Evolutionary conservation across 2,113 vertebrate species (phyloP), one percentile per base, ranked within the genome.

Genomic region (Tyrannus savana): DNA sequence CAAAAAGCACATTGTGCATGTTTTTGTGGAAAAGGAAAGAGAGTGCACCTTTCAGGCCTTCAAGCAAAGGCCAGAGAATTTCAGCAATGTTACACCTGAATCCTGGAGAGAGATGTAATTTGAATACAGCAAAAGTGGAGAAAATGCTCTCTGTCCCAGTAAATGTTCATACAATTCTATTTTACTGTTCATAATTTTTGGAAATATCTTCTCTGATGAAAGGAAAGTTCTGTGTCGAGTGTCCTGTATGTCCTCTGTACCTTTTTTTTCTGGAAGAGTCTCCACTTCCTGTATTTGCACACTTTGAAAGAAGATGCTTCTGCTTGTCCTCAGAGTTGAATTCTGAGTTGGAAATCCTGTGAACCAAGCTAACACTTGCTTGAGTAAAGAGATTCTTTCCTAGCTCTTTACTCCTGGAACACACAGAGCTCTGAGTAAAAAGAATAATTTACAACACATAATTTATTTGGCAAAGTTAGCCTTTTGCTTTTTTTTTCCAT

Each of bases 391-490:
- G 19, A 73, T 95, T 63, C 71, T 95, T 91, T 94, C 71, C 89
- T 89, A 80, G 59, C 21, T 87, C 41, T 89, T 82, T 85, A 77
- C 55, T 91, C 66, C 33, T 71, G 84, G 78, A 78, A 90, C 41
- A 33, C 46, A 50, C 7, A 59, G 53, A 79, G 33, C 78, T 93
- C 89, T 83, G 63, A 95, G 62, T 46, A 60, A 78, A 92, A 91
- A 83, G 67, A 92, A 62, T 37, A 78, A 90, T 82, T 95, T 80
- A 58, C 63, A 85, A 50, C 87, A 95, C 71, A 83, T 83, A 53
- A 87, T 95, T 96, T 93, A 55, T 73, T 88, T 96, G 93, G 75
- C 53, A 76, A 96, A 93, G 75, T 89, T 95, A 87, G 49, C 41
- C 50, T 94, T 90, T 91, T 93, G 71, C 81, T 87, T 71, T 74